These are phyloP conservation scores for Drepanosiphum platanoidis DNA, from an alignment of 2,888 invertebrate genomes.

Conservation along the genomic window DNA sequence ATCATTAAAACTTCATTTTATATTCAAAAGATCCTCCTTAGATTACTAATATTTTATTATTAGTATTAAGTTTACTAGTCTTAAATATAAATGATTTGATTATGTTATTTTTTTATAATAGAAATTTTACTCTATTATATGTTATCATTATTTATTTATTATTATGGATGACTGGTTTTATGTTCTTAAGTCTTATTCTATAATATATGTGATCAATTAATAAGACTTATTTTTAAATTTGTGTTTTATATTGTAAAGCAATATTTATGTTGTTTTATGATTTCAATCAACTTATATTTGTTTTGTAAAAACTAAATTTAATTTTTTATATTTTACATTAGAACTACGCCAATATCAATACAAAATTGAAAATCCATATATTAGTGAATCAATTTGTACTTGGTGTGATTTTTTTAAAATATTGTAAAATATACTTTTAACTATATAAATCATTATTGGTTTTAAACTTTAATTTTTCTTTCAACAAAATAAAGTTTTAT, in stretches of 20 bases:
- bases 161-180: constrained; percentile 38
- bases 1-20: constrained; percentile 12
- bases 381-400: neutral
- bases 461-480: too few species aligned
- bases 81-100: constrained; percentile 12
- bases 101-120: constrained; percentile 20
- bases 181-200: constrained; percentile 16
- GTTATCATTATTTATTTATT: constrained; percentile 15
- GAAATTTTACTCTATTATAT: constrained; percentile 8
- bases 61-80: constrained; percentile 54
- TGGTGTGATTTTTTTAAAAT: neutral
- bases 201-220: constrained; percentile 4
- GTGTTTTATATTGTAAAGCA: neutral
- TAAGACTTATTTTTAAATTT: constrained; percentile 27
- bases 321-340: neutral
- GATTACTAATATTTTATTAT: constrained; percentile 34
- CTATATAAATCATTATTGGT: too few species aligned
- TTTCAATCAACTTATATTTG: constrained; percentile 16
- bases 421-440: too few species aligned
- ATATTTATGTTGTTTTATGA: constrained; percentile 9
- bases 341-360: neutral
- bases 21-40: constrained; percentile 33
- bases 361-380: neutral
- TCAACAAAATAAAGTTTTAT: too few species aligned
- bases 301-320: constrained; percentile 21